These are phyloP conservation scores for Ctenodactylus gundi DNA, from an alignment of 2,113 vertebrate species.

Conservation along the genomic window DNA sequence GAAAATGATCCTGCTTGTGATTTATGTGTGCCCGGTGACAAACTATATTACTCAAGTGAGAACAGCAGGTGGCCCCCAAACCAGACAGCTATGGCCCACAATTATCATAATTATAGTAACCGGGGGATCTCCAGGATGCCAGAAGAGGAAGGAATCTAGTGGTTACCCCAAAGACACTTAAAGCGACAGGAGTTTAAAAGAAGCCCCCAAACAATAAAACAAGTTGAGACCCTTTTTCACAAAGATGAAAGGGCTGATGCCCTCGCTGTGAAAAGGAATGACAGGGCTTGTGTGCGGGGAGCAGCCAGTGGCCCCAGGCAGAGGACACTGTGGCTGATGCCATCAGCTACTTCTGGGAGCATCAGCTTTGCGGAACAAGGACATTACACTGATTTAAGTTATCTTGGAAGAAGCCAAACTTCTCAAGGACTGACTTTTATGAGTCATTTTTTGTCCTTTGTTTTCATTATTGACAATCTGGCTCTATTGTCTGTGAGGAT, in stretches of 20 bases:
- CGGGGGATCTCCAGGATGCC: not conserved
- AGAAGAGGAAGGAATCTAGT: conserved; percentile 46
- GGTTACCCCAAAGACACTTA: conserved; percentile 41
- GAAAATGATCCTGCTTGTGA: conserved; percentile 53
- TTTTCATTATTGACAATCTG: conserved; percentile 73
- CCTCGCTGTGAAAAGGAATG: not conserved
- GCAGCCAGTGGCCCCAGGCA: not conserved
- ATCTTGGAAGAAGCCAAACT: conserved; percentile 53
- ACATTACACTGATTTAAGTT: conserved; percentile 32
- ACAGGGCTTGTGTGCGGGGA: not conserved
- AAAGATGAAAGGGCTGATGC: conserved; percentile 16
- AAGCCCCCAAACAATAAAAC: conserved; percentile 26
- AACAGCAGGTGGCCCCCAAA: conserved; percentile 61
- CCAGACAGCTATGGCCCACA: conserved; percentile 48
- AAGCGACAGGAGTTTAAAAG: conserved; percentile 37
- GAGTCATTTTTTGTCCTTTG: conserved; percentile 74
- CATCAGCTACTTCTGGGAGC: not conserved
- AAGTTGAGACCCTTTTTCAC: conserved; percentile 22
- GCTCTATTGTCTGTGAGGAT: conserved; percentile 74
- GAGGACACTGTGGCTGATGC: too few relatives aligned
- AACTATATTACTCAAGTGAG: conserved; percentile 61
- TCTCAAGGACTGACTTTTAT: conserved; percentile 67
- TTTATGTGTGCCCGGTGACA: conserved; percentile 51
- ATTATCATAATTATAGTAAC: conserved; percentile 62
- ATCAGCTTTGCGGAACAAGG: conserved; percentile 31